Base-by-base conservation (phyloP, 2,113 vertebrate genomes). In the Periophthalmodon schlosseri region DNA sequence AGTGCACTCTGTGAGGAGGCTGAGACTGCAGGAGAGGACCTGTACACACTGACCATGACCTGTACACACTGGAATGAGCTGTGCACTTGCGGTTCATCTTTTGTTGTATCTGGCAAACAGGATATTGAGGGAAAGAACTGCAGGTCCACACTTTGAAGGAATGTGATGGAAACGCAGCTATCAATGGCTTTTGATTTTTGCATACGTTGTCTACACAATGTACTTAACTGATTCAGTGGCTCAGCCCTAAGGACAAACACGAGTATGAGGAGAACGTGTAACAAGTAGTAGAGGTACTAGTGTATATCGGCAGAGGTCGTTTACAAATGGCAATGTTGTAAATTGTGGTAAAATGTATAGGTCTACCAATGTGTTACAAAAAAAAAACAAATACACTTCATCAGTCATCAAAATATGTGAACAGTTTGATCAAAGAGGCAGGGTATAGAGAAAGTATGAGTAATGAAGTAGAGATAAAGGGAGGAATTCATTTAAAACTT, bases 61-160 rank as follows among this genome's bases (percentile, higher is more conserved):
- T 70, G 75, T 80, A 65, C 80, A 79, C 71, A 75, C 82, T 74
- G 68, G 79, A 79, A 85, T 88, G 81, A 84, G 81, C 81, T 79
- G 46, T 70, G 78, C 84, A 86, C 77, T 86, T 87, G 70, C 84
- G 82, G 20, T 56, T 20, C 52, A 21, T 56, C 81, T 76, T 60
- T 72, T 84, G 83, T 80, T 79, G 86, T 76, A 83, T 85, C 80
- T 79, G 82, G 82, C 84, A 84, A 89, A 90, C 85, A 84, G 90
- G 87, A 91, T 89, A 82, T 83, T 73, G 74, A 80, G 79, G 87
- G 87, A 77, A 81, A 83, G 81, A 68, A 76, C 66, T 63, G 76
- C 54, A 66, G 82, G 78, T 76, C 78, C 75, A 65, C 72, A 74
- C 77, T 70, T 77, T 73, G 69, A 60, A 74, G 52, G 72, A 52